These are phyloP conservation scores for Apeira syringaria DNA, from an alignment of 2,888 invertebrate genomes.

Conservation along the genomic window DNA sequence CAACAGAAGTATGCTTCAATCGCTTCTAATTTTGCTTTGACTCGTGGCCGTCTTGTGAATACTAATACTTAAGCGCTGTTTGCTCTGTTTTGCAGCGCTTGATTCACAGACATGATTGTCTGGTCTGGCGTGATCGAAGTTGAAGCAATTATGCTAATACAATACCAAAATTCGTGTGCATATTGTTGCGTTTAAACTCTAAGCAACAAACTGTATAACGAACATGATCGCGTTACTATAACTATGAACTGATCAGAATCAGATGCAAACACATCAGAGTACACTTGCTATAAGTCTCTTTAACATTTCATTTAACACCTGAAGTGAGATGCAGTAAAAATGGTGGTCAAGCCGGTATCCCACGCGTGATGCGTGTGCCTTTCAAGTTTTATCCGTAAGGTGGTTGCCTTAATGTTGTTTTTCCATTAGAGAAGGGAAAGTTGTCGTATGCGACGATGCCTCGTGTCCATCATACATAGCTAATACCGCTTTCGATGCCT, in stretches of 20 bases:
- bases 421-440: constrained; percentile 78
- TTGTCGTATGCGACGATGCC: constrained; percentile 61
- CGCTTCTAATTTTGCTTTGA: constrained; percentile 43
- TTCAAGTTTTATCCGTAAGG: constrained; percentile 62
- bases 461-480: constrained; percentile 70
- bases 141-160: constrained; percentile 45
- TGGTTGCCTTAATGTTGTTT: constrained; percentile 65
- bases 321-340: constrained; percentile 28
- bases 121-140: constrained; percentile 41
- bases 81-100: constrained; percentile 34
- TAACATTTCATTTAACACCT: constrained; percentile 14
- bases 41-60: constrained; percentile 35
- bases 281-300: too few species aligned
- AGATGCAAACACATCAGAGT: too few species aligned
- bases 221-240: too few species aligned
- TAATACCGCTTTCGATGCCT: constrained; percentile 74
- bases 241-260: constrained; percentile 10
- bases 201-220: constrained; percentile 15
- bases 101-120: constrained; percentile 40
- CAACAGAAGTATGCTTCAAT: constrained; percentile 50
- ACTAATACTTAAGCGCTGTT: constrained; percentile 39
- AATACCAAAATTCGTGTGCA: constrained; percentile 38
- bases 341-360: constrained; percentile 51
- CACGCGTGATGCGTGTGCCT: constrained; percentile 45
- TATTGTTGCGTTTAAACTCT: constrained; percentile 18